phyloP scores from a whole-genome alignment of 2,888 invertebrate species.

The Halictus ligatus region DNA sequence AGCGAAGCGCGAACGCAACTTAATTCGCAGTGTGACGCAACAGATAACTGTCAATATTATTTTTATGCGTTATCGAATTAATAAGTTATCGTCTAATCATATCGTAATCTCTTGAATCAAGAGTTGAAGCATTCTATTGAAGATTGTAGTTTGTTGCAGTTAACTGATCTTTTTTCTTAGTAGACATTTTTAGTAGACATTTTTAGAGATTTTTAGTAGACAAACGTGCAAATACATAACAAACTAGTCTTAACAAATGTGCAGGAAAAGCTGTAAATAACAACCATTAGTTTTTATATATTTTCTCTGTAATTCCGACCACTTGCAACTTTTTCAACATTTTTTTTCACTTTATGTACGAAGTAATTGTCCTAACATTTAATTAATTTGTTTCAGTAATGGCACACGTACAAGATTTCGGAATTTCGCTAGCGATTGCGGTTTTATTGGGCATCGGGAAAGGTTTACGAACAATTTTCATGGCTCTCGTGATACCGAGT shows the following conservation, averaged over 20 bases:
- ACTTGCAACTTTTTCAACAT: too few relatives aligned
- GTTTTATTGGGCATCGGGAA: conserved; percentile 90
- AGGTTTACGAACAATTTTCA: conserved; percentile 90
- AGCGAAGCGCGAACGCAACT: background rate
- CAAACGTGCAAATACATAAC: too few relatives aligned
- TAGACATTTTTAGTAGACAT: too few relatives aligned
- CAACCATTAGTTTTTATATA: too few relatives aligned
- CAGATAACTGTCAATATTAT: background rate
- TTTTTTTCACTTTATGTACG: too few relatives aligned
- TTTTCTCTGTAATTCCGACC: too few relatives aligned
- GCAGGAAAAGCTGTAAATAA: too few relatives aligned
- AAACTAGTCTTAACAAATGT: too few relatives aligned
- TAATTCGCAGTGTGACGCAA: background rate
- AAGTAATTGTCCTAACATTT: background rate
- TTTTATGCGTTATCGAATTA: background rate
- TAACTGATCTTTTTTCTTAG: too few relatives aligned
- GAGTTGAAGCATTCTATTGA: background rate
- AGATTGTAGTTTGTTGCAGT: too few relatives aligned
- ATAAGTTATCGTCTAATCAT: background rate
- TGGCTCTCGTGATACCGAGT: conserved; percentile 90
- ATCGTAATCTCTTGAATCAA: background rate
- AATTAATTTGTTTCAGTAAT: conserved; percentile 84
- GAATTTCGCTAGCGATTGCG: conserved; percentile 86
- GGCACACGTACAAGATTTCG: conserved; percentile 87
- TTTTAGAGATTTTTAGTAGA: too few relatives aligned